Percentiles rank a stretch among this genome's conserved stretches.
Conservation (phyloP, 2,888 invertebrate genomes). For the Strigamia maritima region DNA sequence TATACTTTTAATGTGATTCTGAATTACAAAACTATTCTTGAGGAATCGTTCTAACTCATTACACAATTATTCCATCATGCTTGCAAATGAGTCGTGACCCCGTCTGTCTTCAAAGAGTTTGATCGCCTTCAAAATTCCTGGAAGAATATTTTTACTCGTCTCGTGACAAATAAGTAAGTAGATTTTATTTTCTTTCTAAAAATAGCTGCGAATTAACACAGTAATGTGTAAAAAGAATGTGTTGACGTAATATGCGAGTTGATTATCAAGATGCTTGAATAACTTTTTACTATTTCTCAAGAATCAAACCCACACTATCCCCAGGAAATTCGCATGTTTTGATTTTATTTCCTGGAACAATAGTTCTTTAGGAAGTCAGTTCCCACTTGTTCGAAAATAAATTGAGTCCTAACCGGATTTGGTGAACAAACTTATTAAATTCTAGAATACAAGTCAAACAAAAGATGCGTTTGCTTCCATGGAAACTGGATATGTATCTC, state of each 20-base stretch:
- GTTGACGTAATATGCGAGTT: background rate
- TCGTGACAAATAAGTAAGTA: background rate
- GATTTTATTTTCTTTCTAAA: background rate
- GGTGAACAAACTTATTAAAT: background rate
- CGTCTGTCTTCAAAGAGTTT: background rate
- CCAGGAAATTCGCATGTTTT: background rate
- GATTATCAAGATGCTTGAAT: background rate
- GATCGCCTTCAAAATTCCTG: background rate
- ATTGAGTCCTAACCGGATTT: background rate
- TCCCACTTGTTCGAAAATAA: background rate
- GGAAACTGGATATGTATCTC: background rate
- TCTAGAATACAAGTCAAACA: background rate
- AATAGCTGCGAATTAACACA: background rate
- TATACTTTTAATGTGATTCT: background rate
- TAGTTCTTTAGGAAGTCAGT: background rate
- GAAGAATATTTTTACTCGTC: background rate
- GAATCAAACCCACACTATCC: slow-evolving; percentile 7
- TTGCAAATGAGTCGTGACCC: background rate
- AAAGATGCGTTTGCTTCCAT: background rate
- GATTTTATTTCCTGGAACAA: background rate
- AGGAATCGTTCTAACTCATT: background rate
- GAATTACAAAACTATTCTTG: background rate
- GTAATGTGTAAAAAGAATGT: background rate
- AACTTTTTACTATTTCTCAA: background rate
- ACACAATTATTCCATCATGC: slow-evolving; percentile 11